Percentiles rank a stretch among this genome's conserved stretches.
These are phyloP conservation scores for Micrasema longulum DNA, from an alignment of 1,140 invertebrate species.

Conservation along the genomic window DNA sequence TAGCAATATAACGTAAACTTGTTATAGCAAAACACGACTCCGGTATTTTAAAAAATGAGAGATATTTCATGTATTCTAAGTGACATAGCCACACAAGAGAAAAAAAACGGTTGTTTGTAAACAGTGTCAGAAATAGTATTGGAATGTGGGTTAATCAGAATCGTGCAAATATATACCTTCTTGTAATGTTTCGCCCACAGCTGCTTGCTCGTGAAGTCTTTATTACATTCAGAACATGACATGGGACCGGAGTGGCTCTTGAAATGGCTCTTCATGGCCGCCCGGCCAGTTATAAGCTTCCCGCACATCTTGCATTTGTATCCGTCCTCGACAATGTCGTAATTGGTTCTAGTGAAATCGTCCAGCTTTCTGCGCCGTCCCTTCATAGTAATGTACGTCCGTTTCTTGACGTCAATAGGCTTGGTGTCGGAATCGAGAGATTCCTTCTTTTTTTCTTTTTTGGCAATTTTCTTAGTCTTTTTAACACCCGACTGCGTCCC, in stretches of 20 bases:
- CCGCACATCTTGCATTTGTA: conserved; percentile 35
- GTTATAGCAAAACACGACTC: too few relatives aligned
- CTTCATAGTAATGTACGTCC: conserved; percentile 13
- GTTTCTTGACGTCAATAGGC: conserved; percentile 17
- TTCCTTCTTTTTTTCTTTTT: conserved; percentile 31
- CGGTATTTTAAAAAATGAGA: too few relatives aligned
- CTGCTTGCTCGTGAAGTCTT: conserved; percentile 30
- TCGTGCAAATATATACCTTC: conserved; percentile 21
- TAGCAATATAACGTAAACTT: too few relatives aligned
- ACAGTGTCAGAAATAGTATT: too few relatives aligned
- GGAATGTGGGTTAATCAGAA: too few relatives aligned
- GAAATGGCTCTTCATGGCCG: conserved; percentile 36
- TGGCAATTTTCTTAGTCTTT: conserved; percentile 24
- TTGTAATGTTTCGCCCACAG: conserved; percentile 33
- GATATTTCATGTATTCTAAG: too few relatives aligned
- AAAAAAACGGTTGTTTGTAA: too few relatives aligned
- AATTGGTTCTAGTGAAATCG: conserved; percentile 29
- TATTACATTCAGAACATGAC: conserved; percentile 33
- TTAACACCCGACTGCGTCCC: not conserved
- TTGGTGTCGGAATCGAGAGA: not conserved
- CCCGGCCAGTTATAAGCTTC: conserved; percentile 18
- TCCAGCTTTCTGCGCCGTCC: conserved; percentile 30
- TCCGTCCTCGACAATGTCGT: conserved; percentile 31
- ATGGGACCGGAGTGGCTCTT: conserved; percentile 28
- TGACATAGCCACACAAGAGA: too few relatives aligned